Conservation (phyloP, 2,888 invertebrate genomes). For the Microctonus aethiopoides region DNA sequence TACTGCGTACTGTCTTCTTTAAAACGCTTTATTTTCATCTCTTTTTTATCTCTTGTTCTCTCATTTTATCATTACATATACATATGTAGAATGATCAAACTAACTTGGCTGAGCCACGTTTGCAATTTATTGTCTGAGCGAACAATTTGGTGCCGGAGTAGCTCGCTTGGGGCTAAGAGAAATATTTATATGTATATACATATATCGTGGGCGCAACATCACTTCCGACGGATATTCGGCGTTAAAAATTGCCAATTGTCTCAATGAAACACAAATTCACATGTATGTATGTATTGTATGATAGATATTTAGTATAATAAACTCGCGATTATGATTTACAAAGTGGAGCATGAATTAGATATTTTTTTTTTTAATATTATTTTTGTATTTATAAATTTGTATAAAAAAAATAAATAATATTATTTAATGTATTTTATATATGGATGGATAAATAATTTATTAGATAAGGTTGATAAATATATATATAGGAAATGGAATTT, state of each 20-base stretch:
- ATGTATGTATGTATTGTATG: conserved; percentile 38
- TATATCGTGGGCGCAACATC: conserved; percentile 47
- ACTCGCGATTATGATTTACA: too few species aligned
- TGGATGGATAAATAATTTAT: too few species aligned
- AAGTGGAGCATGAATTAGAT: too few species aligned
- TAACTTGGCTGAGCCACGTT: conserved; percentile 41
- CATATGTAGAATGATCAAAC: conserved; percentile 33
- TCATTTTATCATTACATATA: background rate
- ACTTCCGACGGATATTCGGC: conserved; percentile 48
- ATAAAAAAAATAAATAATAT: too few species aligned
- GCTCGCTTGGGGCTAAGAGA: background rate
- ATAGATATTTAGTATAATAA: conserved; percentile 27
- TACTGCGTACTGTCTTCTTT: conserved; percentile 63
- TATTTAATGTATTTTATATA: too few species aligned
- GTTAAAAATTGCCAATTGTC: conserved; percentile 66
- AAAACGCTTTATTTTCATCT: conserved; percentile 33
- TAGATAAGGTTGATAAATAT: too few species aligned
- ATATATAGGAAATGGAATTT: too few species aligned
- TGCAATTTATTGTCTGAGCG: conserved; percentile 63
- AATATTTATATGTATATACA: too few species aligned
- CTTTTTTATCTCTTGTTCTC: background rate
- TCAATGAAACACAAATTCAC: conserved; percentile 59
- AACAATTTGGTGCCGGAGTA: conserved; percentile 52
- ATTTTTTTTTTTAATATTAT: background rate
- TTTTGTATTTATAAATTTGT: too few species aligned